Base-by-base conservation (phyloP, 2,888 invertebrate species). In the Antheraea yamamai region DNA sequence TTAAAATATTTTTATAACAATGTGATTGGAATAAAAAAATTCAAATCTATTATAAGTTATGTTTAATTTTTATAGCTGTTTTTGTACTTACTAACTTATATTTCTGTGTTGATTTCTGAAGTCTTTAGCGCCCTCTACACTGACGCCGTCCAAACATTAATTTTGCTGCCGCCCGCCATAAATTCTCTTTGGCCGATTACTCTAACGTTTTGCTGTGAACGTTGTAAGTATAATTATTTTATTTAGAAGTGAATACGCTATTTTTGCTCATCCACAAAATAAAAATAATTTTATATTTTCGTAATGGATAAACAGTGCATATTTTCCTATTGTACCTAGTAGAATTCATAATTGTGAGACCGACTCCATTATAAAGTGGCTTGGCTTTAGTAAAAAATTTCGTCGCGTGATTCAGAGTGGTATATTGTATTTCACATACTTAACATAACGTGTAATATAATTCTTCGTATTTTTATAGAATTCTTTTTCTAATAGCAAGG, bases 41-140 rank as follows among this genome's bases (percentile, higher is more conserved):
- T 47, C 12, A 2, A 47, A 1, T 47, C 47, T 47, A 55, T 55
- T 55, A 55, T n/a, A 55, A 20, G 1, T 55, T 26, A 66, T 16
- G 30, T 66, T 66, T 66, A 30, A 16, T 16, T 30, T 30, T 66
- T 30, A 30, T 16, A 61, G 4, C n/a, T 61, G n/a, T 61, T 61
- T 61, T n/a, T n/a, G 10, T 20, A 66, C 6, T 30, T 66, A 16
- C 16, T 16, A 66, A 30, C 14, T 30, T 30, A 58, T 70, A 74
- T 39, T 68, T n/a, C 10, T 7, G 12, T 73, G 16, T 16, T 39
- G 16, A 16, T 20, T 16, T 66, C 66, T 51, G 58, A 30, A 51
- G 14, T 47, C 74, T 58, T 72, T 79, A 84, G 92, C 94, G 94
- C 94, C 94, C 94, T 92, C 94, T 95, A 89, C 88, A 94, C 82